phyloP scores from a whole-genome alignment of 2,888 invertebrate genomes.

The Cataglyphis cursor region DNA sequence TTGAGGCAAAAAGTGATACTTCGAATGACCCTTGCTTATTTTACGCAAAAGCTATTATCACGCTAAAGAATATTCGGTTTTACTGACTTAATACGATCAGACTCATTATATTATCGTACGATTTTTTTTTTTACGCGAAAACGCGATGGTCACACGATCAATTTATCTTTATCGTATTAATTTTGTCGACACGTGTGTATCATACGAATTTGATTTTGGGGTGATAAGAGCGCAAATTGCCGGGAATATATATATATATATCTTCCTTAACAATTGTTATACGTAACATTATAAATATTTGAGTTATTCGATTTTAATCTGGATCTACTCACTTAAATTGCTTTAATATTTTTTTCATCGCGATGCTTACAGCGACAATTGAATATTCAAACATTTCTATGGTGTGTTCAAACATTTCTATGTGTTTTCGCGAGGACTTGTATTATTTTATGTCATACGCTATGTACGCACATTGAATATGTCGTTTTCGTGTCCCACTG shows the following conservation, averaged over 20 bases:
- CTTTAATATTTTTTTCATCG: neutral
- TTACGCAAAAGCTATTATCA: constrained; percentile 22
- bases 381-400: neutral
- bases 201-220: neutral
- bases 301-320: neutral
- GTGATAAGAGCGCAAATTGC: neutral
- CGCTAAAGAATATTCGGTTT: neutral
- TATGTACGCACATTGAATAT: constrained; percentile 28
- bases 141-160: neutral
- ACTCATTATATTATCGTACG: neutral
- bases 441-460: neutral
- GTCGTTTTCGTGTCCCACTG: constrained; percentile 29
- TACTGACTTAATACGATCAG: neutral
- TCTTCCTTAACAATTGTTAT: neutral
- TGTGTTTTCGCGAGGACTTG: neutral
- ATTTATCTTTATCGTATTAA: constrained; percentile 4
- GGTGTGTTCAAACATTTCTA: neutral
- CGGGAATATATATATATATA: neutral
- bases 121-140: neutral
- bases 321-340: neutral
- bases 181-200: neutral
- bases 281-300: neutral
- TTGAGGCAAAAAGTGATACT: neutral
- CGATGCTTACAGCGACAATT: neutral
- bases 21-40: constrained; percentile 13